Percentiles rank a stretch among this genome's conserved stretches.
These are phyloP conservation scores for Cheilosia grossa DNA, from an alignment of 2,888 invertebrate genomes.

Conservation along the genomic window DNA sequence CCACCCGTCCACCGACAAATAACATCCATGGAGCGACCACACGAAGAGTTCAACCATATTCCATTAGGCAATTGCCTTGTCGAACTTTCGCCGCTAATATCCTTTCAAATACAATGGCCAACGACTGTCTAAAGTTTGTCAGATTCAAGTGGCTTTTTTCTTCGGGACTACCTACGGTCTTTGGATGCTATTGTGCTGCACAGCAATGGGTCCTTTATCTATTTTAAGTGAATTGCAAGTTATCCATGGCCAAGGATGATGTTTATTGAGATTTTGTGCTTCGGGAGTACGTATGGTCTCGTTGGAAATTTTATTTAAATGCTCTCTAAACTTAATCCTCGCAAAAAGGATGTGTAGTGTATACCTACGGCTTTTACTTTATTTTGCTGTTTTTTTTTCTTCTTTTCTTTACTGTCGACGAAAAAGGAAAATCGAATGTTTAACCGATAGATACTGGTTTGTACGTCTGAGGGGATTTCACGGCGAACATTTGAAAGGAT, in stretches of 20 bases:
- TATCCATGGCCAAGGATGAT: conserved; percentile 12
- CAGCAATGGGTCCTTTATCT: conserved; percentile 8
- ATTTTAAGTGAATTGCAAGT: conserved; percentile 62
- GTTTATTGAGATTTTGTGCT: conserved; percentile 17
- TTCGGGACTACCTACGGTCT: background rate
- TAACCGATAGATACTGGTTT: conserved; percentile 30
- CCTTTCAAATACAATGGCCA: conserved; percentile 48
- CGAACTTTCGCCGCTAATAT: conserved; percentile 52
- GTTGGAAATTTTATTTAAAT: conserved; percentile 53
- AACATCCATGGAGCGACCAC: conserved; percentile 2
- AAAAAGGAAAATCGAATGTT: conserved; percentile 61
- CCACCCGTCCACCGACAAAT: background rate
- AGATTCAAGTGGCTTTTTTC: conserved; percentile 26
- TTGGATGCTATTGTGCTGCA: conserved; percentile 32
- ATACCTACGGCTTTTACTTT: conserved; percentile 2
- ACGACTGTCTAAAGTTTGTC: conserved; percentile 40
- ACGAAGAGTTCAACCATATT: conserved; percentile 4
- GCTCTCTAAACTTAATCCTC: conserved; percentile 53
- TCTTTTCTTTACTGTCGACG: conserved; percentile 8
- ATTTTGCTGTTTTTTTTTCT: conserved; percentile 21
- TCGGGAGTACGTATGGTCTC: background rate
- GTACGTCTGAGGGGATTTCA: conserved; percentile 38
- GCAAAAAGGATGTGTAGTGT: conserved; percentile 20
- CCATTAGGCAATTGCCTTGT: conserved; percentile 67
- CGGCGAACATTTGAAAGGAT: conserved; percentile 62